phyloP scores from a whole-genome alignment of 2,888 invertebrate genomes.

The Mythimna lalbum region DNA sequence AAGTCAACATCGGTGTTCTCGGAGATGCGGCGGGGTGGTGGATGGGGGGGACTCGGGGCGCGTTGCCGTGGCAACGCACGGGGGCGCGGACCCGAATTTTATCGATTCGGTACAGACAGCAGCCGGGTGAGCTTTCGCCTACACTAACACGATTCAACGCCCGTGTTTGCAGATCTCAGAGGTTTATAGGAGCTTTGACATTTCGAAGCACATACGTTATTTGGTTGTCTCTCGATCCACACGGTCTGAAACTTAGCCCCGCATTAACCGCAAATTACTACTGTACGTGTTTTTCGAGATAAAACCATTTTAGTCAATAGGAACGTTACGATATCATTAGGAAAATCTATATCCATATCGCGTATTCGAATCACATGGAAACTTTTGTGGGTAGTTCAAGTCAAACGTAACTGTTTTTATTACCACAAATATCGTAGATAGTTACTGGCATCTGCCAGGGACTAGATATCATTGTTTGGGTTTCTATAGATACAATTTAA shows the following conservation, averaged over 20 bases:
- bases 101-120: slow-evolving; percentile 90
- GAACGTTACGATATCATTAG: neutral
- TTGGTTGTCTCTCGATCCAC: slow-evolving; percentile 75
- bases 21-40: slow-evolving; percentile 79
- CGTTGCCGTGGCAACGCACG: slow-evolving; percentile 85
- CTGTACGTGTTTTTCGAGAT: slow-evolving; percentile 61
- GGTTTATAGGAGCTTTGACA: slow-evolving; percentile 88
- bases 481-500: neutral
- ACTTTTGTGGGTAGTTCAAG: slow-evolving; percentile 8
- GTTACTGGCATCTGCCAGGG: neutral
- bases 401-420: neutral
- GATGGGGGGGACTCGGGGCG: slow-evolving; percentile 76
- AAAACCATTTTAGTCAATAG: slow-evolving; percentile 27
- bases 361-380: neutral
- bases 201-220: slow-evolving; percentile 77
- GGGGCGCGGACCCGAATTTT: slow-evolving; percentile 90
- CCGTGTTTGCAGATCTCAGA: slow-evolving; percentile 88
- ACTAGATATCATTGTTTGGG: neutral
- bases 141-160: slow-evolving; percentile 88
- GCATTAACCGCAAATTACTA: slow-evolving; percentile 69
- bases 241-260: slow-evolving; percentile 58
- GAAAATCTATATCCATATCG: neutral
- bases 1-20: slow-evolving; percentile 90
- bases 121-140: slow-evolving; percentile 86
- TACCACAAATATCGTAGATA: neutral